phyloP scores from a whole-genome alignment of 2,888 invertebrate species.

The Hemistola chrysoprasaria region DNA sequence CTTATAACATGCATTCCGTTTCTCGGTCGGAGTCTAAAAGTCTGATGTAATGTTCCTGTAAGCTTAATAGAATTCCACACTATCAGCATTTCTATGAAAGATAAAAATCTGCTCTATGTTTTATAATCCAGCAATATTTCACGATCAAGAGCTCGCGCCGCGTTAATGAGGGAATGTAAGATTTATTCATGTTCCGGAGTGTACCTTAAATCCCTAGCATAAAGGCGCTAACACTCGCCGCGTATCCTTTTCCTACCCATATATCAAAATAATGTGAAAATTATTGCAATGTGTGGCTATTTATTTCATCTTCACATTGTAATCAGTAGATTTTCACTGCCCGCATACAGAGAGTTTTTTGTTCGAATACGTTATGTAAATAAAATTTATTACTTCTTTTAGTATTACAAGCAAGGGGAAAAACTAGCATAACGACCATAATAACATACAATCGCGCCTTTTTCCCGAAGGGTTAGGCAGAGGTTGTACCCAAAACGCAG shows the following conservation, averaged over 20 bases:
- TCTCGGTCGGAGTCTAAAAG: too few relatives aligned
- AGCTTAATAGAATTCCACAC: too few relatives aligned
- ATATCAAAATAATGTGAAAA: constrained; percentile 19
- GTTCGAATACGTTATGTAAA: too few relatives aligned
- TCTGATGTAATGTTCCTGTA: too few relatives aligned
- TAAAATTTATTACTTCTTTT: too few relatives aligned
- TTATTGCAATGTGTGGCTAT: constrained; percentile 17
- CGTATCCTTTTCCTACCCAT: constrained; percentile 13
- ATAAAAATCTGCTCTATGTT: constrained; percentile 15
- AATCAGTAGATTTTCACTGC: constrained; percentile 14
- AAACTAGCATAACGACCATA: too few relatives aligned
- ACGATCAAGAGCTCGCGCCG: constrained; percentile 18
- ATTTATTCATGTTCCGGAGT: constrained; percentile 22
- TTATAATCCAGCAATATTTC: constrained; percentile 23
- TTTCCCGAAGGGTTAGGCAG: too few relatives aligned
- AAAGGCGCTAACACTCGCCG: constrained; percentile 7
- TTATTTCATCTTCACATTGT: constrained; percentile 18
- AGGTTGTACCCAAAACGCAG: too few relatives aligned
- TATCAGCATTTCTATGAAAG: neutral
- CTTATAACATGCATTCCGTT: too few relatives aligned
- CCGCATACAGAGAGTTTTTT: neutral
- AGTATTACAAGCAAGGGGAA: too few relatives aligned
- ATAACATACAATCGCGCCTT: too few relatives aligned
- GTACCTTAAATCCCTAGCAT: constrained; percentile 17
- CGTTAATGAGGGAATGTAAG: constrained; percentile 27